Conservation (phyloP, 35 echinoderm and acorn worm species). For the Chiridota heheva region DNA sequence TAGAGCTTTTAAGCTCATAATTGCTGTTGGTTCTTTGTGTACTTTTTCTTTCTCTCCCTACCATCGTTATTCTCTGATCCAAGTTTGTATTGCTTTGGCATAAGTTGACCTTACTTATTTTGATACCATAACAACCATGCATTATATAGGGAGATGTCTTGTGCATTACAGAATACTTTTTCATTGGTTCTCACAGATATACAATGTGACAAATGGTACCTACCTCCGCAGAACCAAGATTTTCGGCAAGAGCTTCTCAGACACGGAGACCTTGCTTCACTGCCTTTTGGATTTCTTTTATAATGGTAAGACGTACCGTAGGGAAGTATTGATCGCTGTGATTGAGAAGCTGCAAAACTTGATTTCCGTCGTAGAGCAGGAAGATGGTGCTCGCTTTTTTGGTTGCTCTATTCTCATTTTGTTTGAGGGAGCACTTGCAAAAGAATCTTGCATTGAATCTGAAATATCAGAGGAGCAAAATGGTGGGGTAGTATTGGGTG, state of each 20-base stretch:
- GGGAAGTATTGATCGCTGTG: slow-evolving; percentile 14
- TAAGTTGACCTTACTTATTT: too few species aligned
- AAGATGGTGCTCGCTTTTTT: slow-evolving; percentile 52
- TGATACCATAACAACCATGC: too few species aligned
- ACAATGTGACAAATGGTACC: slow-evolving; percentile 54
- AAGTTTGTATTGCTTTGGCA: too few species aligned
- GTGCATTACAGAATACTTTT: too few species aligned
- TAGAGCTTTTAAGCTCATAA: too few species aligned
- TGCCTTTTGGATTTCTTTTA: slow-evolving; percentile 43
- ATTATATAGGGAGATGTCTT: too few species aligned
- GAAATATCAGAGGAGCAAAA: neutral
- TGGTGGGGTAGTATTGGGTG: neutral
- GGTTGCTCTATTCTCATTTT: slow-evolving; percentile 61
- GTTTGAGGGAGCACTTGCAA: slow-evolving; percentile 29
- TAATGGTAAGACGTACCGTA: slow-evolving; percentile 27
- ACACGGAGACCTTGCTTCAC: slow-evolving; percentile 28
- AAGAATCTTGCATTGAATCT: neutral
- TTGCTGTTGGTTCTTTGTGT: too few species aligned
- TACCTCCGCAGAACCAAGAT: slow-evolving; percentile 59
- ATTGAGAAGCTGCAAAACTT: slow-evolving; percentile 35
- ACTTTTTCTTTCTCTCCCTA: too few species aligned
- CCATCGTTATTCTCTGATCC: too few species aligned
- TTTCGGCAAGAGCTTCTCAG: slow-evolving; percentile 49
- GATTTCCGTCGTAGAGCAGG: slow-evolving; percentile 14
- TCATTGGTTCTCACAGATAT: too few species aligned